phyloP scores from a whole-genome alignment of 2,888 invertebrate genomes.

The Platynereis dumerilii region DNA sequence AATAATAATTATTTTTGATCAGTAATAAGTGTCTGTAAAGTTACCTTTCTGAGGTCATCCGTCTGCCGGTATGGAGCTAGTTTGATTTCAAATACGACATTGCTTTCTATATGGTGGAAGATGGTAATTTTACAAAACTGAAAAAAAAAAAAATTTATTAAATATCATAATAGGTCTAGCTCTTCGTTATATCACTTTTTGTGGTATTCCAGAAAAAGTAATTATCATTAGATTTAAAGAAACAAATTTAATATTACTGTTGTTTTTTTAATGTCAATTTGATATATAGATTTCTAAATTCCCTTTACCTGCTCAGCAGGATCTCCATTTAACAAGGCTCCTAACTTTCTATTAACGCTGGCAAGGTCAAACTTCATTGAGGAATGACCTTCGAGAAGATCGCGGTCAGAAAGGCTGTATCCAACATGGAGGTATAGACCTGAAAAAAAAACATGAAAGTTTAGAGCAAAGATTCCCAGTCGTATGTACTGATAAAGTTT shows the following conservation, averaged over 20 bases:
- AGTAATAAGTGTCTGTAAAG: neutral
- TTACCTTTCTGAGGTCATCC: neutral
- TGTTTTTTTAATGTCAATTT: too few species aligned
- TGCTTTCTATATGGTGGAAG: constrained; percentile 23
- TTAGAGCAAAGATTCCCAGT: too few species aligned
- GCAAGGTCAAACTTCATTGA: constrained; percentile 23
- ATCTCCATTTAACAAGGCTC: constrained; percentile 34
- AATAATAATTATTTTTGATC: too few species aligned
- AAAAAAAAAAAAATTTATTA: neutral
- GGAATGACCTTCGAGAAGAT: constrained; percentile 31
- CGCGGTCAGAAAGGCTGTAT: constrained; percentile 33
- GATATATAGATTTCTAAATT: too few species aligned
- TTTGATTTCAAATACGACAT: constrained; percentile 29
- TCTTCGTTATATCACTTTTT: neutral
- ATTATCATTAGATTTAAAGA: neutral
- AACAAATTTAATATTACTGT: neutral
- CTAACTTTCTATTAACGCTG: constrained; percentile 27
- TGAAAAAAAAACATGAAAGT: constrained; percentile 17
- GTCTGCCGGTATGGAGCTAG: neutral
- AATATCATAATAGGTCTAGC: neutral
- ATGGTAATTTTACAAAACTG: constrained; percentile 31
- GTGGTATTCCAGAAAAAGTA: neutral
- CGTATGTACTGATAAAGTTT: too few species aligned
- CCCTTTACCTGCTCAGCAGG: constrained; percentile 32
- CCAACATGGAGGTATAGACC: constrained; percentile 36